Evolutionary conservation across 2,888 invertebrate genomes (phyloP).

Genomic region (Tetragonula carbonaria): DNA sequence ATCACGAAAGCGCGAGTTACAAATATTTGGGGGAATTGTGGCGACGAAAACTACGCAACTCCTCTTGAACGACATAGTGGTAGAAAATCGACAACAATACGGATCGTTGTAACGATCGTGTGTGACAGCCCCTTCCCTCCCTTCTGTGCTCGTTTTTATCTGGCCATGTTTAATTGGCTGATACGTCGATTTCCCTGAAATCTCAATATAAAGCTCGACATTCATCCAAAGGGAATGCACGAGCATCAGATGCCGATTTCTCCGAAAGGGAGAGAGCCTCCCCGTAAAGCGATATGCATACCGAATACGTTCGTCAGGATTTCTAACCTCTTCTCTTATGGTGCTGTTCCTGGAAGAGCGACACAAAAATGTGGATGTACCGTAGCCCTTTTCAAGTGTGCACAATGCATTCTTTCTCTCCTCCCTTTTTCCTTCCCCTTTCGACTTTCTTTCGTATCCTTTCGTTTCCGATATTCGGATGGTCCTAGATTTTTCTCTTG

Average conservation of each 20-base stretch:
- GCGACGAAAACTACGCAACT: not conserved
- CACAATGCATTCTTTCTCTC: not conserved
- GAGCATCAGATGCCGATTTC: constrained; percentile 59
- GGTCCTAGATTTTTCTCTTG: not conserved
- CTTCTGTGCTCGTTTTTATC: not conserved
- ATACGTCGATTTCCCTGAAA: constrained; percentile 60
- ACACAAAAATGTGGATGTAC: constrained; percentile 3
- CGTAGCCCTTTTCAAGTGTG: constrained; percentile 1
- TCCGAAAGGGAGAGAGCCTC: constrained; percentile 46
- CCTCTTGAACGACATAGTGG: not conserved
- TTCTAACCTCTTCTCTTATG: constrained; percentile 25
- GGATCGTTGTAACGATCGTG: not conserved
- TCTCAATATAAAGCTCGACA: constrained; percentile 61
- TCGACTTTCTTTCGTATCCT: not conserved
- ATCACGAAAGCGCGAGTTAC: not conserved
- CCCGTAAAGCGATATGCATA: constrained; percentile 46
- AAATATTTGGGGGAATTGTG: not conserved
- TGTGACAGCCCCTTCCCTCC: not conserved
- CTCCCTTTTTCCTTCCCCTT: not conserved
- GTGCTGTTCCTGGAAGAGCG: constrained; percentile 15
- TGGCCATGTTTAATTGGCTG: constrained; percentile 22
- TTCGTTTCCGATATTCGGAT: not conserved
- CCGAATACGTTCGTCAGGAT: constrained; percentile 43
- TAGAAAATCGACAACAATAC: not conserved
- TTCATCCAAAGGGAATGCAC: constrained; percentile 57